Base-by-base conservation (phyloP, 2,888 invertebrate genomes). In the Luperina nickerlii region DNA sequence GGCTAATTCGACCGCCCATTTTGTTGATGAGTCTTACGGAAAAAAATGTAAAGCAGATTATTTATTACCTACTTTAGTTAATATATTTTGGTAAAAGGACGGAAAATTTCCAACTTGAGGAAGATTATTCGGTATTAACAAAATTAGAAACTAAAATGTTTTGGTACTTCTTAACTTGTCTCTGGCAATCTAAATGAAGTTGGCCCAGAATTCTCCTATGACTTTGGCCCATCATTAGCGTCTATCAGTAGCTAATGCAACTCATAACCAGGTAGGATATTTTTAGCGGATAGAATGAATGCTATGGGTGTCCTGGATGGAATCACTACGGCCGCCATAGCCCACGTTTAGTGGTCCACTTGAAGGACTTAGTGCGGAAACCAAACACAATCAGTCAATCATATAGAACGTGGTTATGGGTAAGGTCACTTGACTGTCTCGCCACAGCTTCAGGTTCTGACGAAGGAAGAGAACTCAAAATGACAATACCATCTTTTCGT, bases 1-100 rank as follows among this genome's bases (percentile, higher is more conserved):
- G 79, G 27, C 76, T 77, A 81, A 87, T 86, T 83, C 54, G 62
- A 63, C 69, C 57, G 81, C 60, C 48, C 82, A 74, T 65, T 38
- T 62, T 72, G 71, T 66, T 81, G 71, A 85, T 77, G 77, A 85
- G 57, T 57, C 74, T 83, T 65, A 74, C 82, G 70, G 78, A 57
- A 67, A 77, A 42, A 81, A 69, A 54, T 66, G 32, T n/a, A 8
- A 68, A 60, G 45, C 81, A 70, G 68, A 54, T 72, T 69, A 62
- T 75, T 73, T 63, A 42, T 72, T 57, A 42, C 54, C 15, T 27
- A 62, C 15, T 71, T 62, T 54, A 48, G 38, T 68, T 38, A 18
- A 51, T 72, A 71, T 68, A 68, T 71, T 80, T 68, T 63, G 20
- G 15, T n/a, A n/a, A 54, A 62, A 32, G 5, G 9, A 42, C 32